Conservation (phyloP, 2,888 invertebrate species). For the Lithophane leautieri region DNA sequence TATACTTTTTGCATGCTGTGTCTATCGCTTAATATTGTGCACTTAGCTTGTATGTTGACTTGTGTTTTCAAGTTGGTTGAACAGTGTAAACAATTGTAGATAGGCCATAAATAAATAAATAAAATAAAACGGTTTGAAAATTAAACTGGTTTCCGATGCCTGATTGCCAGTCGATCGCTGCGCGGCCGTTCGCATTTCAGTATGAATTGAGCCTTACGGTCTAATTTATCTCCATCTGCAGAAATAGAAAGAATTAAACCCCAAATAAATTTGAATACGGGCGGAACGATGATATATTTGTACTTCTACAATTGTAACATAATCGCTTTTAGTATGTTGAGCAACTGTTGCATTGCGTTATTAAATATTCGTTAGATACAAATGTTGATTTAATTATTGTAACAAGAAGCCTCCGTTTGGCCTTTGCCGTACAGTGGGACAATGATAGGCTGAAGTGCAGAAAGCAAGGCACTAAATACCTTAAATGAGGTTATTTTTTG, state of each 20-base stretch:
- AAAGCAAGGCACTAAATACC: background rate
- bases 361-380: constrained; percentile 2
- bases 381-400: constrained; percentile 38
- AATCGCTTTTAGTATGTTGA: constrained; percentile 38
- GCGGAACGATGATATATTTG: background rate
- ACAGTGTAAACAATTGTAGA: no score
- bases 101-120: no score
- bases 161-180: no score
- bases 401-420: background rate
- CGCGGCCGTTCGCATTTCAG: no score
- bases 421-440: background rate
- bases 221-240: background rate
- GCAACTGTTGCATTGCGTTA: constrained; percentile 27
- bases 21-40: no score
- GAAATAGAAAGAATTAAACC: constrained; percentile 1
- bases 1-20: no score
- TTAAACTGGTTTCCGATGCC: no score
- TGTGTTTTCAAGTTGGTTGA: no score
- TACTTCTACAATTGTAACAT: constrained; percentile 9
- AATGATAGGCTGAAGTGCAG: background rate
- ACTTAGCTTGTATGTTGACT: no score
- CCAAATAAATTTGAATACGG: background rate
- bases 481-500: no score
- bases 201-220: no score
- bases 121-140: no score